These are phyloP conservation scores for Phylloscopus collybita DNA, from an alignment of 2,797 vertebrate species.

Conservation along the genomic window DNA sequence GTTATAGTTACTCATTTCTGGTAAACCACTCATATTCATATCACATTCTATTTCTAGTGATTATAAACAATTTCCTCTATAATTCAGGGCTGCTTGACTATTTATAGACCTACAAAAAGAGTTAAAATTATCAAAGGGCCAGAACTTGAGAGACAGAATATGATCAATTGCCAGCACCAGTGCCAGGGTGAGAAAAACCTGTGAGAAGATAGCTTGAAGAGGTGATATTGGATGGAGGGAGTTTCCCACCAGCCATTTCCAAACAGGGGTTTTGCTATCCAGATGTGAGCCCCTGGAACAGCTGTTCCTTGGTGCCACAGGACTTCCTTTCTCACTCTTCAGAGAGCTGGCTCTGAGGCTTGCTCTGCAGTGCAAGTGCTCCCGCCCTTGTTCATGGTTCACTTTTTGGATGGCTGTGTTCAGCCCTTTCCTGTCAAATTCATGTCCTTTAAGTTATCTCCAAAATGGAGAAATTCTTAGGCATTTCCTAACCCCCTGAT, in stretches of 20 bases:
- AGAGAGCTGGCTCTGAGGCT: background rate
- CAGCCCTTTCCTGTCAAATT: background rate
- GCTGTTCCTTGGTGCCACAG: background rate
- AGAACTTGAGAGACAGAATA: accelerated
- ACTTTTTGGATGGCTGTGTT: background rate
- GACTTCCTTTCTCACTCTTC: accelerated
- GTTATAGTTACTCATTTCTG: background rate
- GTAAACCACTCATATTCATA: background rate
- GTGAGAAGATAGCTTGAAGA: background rate
- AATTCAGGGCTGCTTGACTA: background rate
- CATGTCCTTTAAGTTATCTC: background rate
- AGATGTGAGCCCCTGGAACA: accelerated
- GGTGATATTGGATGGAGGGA: no score
- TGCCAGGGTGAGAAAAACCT: background rate
- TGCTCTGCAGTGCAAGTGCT: background rate
- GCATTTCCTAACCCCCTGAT: background rate
- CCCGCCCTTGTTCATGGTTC: background rate
- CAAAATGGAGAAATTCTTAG: background rate
- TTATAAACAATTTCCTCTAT: background rate
- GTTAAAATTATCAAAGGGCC: background rate
- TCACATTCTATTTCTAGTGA: background rate
- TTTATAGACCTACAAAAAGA: background rate
- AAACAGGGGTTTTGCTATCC: background rate
- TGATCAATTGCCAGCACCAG: background rate
- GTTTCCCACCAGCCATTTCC: background rate